A percentile compares a stretch with the other conserved stretches of the same genome.
Evolutionary conservation across 2,113 vertebrate species (phyloP).

Genomic region (Esox niger): DNA sequence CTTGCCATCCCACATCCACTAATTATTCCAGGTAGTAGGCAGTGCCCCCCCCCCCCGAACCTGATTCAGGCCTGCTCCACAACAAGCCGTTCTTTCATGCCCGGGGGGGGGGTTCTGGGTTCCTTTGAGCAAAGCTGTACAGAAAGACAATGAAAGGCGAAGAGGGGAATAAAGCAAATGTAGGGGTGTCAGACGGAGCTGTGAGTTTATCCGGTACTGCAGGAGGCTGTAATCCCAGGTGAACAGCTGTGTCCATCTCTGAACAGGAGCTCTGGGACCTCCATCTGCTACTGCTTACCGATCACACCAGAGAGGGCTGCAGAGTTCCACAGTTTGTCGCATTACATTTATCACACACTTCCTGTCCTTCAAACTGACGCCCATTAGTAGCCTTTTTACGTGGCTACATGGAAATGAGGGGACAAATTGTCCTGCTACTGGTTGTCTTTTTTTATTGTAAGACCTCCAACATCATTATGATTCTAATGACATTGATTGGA

Average conservation of each 20-base stretch:
- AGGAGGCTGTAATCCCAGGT: neutral
- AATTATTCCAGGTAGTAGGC: slow-evolving; percentile 23
- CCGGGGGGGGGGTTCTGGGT: neutral
- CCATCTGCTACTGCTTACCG: neutral
- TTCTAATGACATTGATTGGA: slow-evolving; percentile 40
- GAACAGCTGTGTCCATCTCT: neutral
- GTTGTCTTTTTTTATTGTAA: slow-evolving; percentile 12
- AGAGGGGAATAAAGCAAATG: neutral
- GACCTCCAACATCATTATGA: slow-evolving; percentile 11
- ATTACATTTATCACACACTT: neutral
- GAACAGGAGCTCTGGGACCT: neutral
- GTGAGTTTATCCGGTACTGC: neutral
- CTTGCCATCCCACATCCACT: slow-evolving; percentile 6
- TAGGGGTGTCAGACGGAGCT: slow-evolving; percentile 2
- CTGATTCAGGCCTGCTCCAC: neutral
- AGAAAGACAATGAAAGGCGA: neutral
- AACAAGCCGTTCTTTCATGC: slow-evolving; percentile 13
- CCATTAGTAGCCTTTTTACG: too few relatives aligned
- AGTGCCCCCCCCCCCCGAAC: slow-evolving; percentile 10
- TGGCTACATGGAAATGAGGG: slow-evolving; percentile 11
- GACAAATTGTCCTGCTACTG: slow-evolving; percentile 15
- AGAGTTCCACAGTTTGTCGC: neutral
- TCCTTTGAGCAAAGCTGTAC: neutral
- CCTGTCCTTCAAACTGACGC: neutral
- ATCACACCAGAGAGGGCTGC: neutral